phyloP scores from a whole-genome alignment of 2,797 vertebrate species.

The Mormyrus proboscirostris region DNA sequence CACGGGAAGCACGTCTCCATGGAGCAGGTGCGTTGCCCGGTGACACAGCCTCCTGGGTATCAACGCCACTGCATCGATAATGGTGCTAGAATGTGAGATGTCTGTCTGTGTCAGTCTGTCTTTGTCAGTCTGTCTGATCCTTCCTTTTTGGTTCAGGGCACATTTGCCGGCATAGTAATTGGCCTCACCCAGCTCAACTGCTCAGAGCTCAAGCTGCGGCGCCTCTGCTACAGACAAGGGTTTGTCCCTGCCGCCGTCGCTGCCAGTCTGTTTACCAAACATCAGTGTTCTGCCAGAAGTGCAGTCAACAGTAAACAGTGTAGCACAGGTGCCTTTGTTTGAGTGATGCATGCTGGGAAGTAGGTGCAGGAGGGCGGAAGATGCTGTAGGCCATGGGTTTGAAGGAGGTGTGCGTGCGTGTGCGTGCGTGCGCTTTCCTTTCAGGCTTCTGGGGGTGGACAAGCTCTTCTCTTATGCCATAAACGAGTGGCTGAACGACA shows the following conservation, averaged over 20 bases:
- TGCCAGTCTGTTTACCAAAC: neutral
- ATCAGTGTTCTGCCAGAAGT: neutral
- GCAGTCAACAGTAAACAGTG: neutral
- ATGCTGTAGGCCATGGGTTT: neutral
- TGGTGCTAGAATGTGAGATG: neutral
- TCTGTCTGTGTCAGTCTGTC: neutral
- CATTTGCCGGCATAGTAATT: conserved; percentile 91
- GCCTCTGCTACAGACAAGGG: conserved; percentile 93
- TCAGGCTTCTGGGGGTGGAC: conserved; percentile 89
- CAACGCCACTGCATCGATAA: neutral
- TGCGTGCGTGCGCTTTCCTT: conserved; percentile 21
- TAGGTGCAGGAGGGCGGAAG: neutral
- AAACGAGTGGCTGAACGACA: conserved; percentile 93
- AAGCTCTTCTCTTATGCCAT: conserved; percentile 91
- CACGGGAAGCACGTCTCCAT: conserved; percentile 95
- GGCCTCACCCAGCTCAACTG: conserved; percentile 93
- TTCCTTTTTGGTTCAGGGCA: conserved; percentile 66
- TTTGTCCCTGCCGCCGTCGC: conserved; percentile 45
- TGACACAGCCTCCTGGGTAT: neutral
- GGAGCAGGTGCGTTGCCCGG: conserved; percentile 76
- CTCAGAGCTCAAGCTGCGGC: conserved; percentile 89
- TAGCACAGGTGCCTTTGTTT: neutral
- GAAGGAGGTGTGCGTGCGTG: neutral
- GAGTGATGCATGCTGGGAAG: neutral
- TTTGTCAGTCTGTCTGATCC: neutral